Percentiles rank a stretch among this genome's conserved stretches.
Evolutionary conservation across 2,888 invertebrate genomes (phyloP).

Genomic region (Yponomeuta cagnagella): DNA sequence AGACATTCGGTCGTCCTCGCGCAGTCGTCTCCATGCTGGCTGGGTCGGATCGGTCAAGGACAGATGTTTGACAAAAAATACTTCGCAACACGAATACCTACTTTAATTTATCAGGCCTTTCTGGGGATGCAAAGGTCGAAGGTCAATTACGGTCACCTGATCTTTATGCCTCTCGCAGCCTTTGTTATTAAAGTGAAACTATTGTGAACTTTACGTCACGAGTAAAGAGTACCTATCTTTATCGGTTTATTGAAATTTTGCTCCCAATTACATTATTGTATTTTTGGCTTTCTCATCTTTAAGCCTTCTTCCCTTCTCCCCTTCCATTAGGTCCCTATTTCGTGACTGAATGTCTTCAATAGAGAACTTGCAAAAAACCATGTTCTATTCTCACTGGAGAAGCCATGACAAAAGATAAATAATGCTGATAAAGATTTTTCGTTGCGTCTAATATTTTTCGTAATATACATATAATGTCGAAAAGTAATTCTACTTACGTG

Average conservation of each 20-base stretch:
- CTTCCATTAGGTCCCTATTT: too few relatives aligned
- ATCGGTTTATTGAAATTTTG: background rate
- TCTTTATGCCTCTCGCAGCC: background rate
- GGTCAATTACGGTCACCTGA: background rate
- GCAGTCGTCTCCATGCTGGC: background rate
- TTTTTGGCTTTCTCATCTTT: too few relatives aligned
- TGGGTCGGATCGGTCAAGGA: background rate
- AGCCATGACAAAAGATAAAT: too few relatives aligned
- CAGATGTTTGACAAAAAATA: background rate
- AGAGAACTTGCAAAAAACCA: too few relatives aligned
- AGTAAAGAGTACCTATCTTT: background rate
- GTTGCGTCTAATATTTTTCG: too few relatives aligned
- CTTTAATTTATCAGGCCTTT: background rate
- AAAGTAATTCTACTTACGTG: too few relatives aligned
- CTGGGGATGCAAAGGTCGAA: background rate
- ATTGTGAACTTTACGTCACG: background rate
- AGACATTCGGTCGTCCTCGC: slow-evolving; percentile 18
- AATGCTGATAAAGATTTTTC: too few relatives aligned
- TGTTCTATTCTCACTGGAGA: too few relatives aligned
- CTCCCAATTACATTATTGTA: background rate
- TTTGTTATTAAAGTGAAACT: background rate
- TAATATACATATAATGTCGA: too few relatives aligned
- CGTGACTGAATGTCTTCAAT: too few relatives aligned
- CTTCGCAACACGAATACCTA: background rate
- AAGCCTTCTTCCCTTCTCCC: too few relatives aligned